A percentile compares a stretch with the other conserved stretches of the same genome.
phyloP scores from a whole-genome alignment of 2,797 vertebrate species.

The Clarias pachynema region DNA sequence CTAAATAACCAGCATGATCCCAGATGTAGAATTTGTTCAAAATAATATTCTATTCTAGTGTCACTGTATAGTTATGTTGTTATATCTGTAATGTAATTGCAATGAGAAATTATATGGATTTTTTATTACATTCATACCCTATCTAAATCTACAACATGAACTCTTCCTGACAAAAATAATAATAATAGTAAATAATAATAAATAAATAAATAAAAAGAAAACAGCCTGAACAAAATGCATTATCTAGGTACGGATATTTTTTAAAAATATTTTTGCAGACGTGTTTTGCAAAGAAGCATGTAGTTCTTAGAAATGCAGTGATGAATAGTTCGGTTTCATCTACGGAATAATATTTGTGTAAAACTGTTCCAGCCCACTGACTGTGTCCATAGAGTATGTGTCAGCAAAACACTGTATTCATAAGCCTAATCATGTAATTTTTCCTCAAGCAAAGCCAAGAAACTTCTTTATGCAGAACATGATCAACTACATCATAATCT shows the following conservation, averaged over 20 bases:
- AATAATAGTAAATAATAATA: background rate
- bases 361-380: conserved; percentile 26
- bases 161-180: conserved; percentile 23
- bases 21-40: conserved; percentile 43
- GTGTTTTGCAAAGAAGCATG: conserved; percentile 68
- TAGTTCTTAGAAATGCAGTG: conserved; percentile 64
- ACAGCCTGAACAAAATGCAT: conserved; percentile 59
- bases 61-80: conserved; percentile 43
- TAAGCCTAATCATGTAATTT: conserved; percentile 36
- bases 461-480: conserved; percentile 53
- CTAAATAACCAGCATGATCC: conserved; percentile 47
- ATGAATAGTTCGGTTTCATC: conserved; percentile 49
- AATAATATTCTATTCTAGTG: conserved; percentile 29
- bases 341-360: conserved; percentile 47
- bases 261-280: conserved; percentile 69
- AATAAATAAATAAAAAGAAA: background rate
- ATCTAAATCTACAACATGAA: conserved; percentile 27
- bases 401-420: conserved; percentile 23
- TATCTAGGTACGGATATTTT: conserved; percentile 68
- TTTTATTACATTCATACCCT: conserved; percentile 43
- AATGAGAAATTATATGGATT: conserved; percentile 37
- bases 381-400: conserved; percentile 46
- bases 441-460: conserved; percentile 52
- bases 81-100: conserved; percentile 49
- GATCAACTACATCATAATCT: conserved; percentile 25